phyloP scores from a whole-genome alignment of 2,888 invertebrate species.

The Crocallis elinguaria region DNA sequence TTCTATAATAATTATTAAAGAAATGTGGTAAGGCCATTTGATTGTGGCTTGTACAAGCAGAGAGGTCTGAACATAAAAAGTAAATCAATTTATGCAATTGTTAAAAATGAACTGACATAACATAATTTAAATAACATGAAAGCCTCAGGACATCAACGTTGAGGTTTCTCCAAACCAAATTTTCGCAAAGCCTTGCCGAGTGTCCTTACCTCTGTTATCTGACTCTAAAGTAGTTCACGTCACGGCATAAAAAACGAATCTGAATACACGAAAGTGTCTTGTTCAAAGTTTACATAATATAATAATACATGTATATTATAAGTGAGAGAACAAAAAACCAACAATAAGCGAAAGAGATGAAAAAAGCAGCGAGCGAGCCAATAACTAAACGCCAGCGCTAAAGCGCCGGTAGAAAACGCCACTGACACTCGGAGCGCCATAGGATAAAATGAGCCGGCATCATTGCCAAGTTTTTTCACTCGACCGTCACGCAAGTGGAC shows the following conservation, averaged over 20 bases:
- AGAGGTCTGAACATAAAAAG: conserved; percentile 2
- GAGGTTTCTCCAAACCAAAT: too few relatives aligned
- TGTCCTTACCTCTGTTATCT: too few relatives aligned
- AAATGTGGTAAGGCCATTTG: neutral
- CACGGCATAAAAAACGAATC: too few relatives aligned
- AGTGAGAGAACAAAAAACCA: neutral
- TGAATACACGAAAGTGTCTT: too few relatives aligned
- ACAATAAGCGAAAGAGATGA: conserved; percentile 16
- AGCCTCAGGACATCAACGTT: too few relatives aligned
- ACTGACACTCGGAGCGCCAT: conserved; percentile 64
- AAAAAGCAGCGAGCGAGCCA: conserved; percentile 19
- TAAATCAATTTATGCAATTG: neutral
- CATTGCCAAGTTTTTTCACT: conserved; percentile 74
- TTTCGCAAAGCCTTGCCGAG: too few relatives aligned
- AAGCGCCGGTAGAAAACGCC: conserved; percentile 47
- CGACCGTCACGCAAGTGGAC: conserved; percentile 55
- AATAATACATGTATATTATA: too few relatives aligned
- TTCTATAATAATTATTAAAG: neutral
- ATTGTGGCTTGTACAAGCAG: conserved; percentile 4
- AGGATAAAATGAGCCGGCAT: conserved; percentile 56
- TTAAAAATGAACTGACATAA: too few relatives aligned
- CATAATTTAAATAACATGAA: too few relatives aligned
- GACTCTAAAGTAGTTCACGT: too few relatives aligned
- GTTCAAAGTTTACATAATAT: too few relatives aligned
- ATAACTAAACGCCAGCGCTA: conserved; percentile 45